phyloP scores from a whole-genome alignment of 2,797 vertebrate genomes.

The Phyllotis vaccarum region DNA sequence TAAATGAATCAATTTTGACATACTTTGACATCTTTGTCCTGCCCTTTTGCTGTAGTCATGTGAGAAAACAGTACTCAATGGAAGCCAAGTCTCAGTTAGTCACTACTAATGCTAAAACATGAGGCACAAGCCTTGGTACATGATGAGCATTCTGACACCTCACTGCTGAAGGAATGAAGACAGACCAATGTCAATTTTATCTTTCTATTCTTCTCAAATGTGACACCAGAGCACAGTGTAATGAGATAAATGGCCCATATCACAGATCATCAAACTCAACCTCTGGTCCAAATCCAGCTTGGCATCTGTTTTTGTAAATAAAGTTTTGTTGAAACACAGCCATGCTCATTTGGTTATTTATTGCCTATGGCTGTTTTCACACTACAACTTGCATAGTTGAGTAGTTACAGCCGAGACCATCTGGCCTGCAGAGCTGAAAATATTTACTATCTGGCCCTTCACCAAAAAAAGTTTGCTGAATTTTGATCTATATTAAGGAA shows the following conservation, averaged over 20 bases:
- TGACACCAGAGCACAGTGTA: background rate
- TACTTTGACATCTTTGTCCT: background rate
- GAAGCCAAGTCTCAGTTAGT: slow-evolving; percentile 33
- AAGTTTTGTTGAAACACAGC: slow-evolving; percentile 73
- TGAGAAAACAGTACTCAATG: background rate
- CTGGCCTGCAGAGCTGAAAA: slow-evolving; percentile 54
- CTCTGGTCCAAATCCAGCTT: slow-evolving; percentile 23
- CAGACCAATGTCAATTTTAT: background rate
- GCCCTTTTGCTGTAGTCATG: background rate
- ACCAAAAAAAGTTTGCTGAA: slow-evolving; percentile 61
- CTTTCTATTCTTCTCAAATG: background rate
- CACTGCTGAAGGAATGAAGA: background rate
- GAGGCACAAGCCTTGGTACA: background rate
- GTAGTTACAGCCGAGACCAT: slow-evolving; percentile 52
- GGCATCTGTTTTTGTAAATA: slow-evolving; percentile 68
- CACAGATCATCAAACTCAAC: background rate
- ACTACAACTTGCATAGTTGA: slow-evolving; percentile 41
- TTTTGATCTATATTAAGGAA: slow-evolving; percentile 58
- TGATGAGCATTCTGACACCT: background rate
- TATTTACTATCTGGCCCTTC: slow-evolving; percentile 62
- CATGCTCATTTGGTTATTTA: slow-evolving; percentile 49
- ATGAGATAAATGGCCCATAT: background rate
- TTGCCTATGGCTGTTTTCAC: slow-evolving; percentile 56
- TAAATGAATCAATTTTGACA: background rate
- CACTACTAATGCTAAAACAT: background rate